phyloP scores from a whole-genome alignment of 2,888 invertebrate species.

The Trimorus sp. region DNA sequence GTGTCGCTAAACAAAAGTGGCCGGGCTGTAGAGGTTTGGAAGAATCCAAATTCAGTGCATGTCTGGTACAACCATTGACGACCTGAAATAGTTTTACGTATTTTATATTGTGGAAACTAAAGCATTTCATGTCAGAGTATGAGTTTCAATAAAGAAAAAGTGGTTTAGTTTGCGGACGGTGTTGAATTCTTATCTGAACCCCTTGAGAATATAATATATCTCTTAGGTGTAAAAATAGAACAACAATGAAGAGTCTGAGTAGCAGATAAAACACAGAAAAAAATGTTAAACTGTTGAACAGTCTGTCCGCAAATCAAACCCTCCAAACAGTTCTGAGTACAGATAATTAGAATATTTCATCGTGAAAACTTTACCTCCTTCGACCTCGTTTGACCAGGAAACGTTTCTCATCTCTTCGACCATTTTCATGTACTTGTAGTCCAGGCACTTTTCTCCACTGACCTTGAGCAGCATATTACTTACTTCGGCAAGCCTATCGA shows the following conservation, averaged over 20 bases:
- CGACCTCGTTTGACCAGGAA: conserved; percentile 86
- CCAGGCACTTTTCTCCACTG: conserved; percentile 88
- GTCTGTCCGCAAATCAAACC: too few relatives aligned
- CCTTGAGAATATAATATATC: too few relatives aligned
- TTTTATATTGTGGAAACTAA: not conserved
- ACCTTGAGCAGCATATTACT: conserved; percentile 87
- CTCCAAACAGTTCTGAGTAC: too few relatives aligned
- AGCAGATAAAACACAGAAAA: too few relatives aligned
- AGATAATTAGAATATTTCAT: too few relatives aligned
- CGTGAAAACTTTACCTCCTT: conserved; percentile 83
- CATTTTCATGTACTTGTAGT: conserved; percentile 91
- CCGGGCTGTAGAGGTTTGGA: conserved; percentile 90
- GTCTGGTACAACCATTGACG: conserved; percentile 98
- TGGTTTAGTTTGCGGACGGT: too few relatives aligned
- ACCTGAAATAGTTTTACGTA: conserved; percentile 79
- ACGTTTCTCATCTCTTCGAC: conserved; percentile 86
- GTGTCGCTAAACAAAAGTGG: conserved; percentile 88
- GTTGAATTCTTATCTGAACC: too few relatives aligned
- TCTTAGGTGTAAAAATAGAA: too few relatives aligned
- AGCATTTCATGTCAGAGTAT: too few relatives aligned
- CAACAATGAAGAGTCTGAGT: too few relatives aligned
- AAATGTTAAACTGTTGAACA: too few relatives aligned
- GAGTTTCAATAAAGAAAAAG: too few relatives aligned
- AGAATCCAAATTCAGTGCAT: conserved; percentile 98
- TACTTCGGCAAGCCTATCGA: conserved; percentile 88